phyloP scores from a whole-genome alignment of 2,113 vertebrate genomes.

The Rhabdomys dilectus region DNA sequence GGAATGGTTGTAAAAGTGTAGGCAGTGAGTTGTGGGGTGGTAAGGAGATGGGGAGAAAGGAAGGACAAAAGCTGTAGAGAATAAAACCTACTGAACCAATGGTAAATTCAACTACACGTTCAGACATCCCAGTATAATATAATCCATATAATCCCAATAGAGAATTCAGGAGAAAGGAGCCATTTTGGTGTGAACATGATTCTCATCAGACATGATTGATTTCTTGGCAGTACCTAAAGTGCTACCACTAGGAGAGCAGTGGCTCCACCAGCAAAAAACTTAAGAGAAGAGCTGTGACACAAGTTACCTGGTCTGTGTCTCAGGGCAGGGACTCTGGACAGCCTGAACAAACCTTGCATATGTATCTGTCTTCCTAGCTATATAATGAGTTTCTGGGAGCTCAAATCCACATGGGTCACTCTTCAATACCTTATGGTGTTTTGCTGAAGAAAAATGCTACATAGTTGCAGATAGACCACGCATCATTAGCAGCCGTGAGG shows the following conservation, averaged over 20 bases:
- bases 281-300: background rate
- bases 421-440: background rate
- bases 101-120: background rate
- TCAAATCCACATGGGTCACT: background rate
- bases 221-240: background rate
- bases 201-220: background rate
- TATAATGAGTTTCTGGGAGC: background rate
- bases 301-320: background rate
- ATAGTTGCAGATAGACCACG: background rate
- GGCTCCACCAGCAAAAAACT: background rate
- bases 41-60: background rate
- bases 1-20: background rate
- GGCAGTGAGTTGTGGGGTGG: background rate
- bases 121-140: background rate
- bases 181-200: too few species aligned
- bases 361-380: background rate
- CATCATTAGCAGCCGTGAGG: background rate
- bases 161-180: background rate
- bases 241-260: background rate
- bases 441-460: background rate
- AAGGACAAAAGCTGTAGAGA: background rate
- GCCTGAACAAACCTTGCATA: accelerated
- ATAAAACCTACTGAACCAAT: background rate
- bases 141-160: background rate
- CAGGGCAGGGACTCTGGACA: background rate